phyloP scores from a whole-genome alignment of 1,140 invertebrate genomes.

The Samia ricini region DNA sequence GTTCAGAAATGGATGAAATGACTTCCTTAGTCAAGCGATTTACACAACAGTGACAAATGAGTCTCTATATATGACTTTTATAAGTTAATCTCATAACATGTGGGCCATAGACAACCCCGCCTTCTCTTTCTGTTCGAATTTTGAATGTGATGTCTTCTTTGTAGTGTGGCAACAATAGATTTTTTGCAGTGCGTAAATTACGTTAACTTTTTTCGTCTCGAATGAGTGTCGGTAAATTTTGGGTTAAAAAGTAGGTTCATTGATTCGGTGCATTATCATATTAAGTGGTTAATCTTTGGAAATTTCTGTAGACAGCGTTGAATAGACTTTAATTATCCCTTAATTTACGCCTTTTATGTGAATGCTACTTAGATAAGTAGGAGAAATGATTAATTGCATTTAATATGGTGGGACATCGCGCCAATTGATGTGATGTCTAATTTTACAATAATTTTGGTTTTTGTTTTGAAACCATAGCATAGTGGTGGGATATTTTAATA shows the following conservation, averaged over 20 bases:
- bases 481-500: too few species aligned
- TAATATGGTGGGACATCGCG: too few species aligned
- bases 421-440: too few species aligned
- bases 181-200: conserved; percentile 70
- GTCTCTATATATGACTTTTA: conserved; percentile 47
- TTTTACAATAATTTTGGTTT: too few species aligned
- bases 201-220: conserved; percentile 37
- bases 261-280: conserved; percentile 53
- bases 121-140: conserved; percentile 61
- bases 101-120: conserved; percentile 66
- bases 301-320: conserved; percentile 31
- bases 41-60: conserved; percentile 65
- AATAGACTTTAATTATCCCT: conserved; percentile 28
- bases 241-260: conserved; percentile 33
- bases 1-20: conserved; percentile 65
- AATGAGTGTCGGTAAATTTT: conserved; percentile 57
- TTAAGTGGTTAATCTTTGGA: conserved; percentile 57
- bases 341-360: not conserved
- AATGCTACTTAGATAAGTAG: not conserved
- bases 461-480: too few species aligned
- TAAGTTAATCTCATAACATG: conserved; percentile 70
- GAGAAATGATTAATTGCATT: not conserved
- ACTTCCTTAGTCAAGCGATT: conserved; percentile 72
- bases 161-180: conserved; percentile 60
- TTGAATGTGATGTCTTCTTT: conserved; percentile 66